A percentile compares a stretch with the other conserved stretches of the same genome.
These are phyloP conservation scores for Stichodactyla helianthus DNA, from an alignment of 64 coral and sea anemone species.

Conservation along the genomic window DNA sequence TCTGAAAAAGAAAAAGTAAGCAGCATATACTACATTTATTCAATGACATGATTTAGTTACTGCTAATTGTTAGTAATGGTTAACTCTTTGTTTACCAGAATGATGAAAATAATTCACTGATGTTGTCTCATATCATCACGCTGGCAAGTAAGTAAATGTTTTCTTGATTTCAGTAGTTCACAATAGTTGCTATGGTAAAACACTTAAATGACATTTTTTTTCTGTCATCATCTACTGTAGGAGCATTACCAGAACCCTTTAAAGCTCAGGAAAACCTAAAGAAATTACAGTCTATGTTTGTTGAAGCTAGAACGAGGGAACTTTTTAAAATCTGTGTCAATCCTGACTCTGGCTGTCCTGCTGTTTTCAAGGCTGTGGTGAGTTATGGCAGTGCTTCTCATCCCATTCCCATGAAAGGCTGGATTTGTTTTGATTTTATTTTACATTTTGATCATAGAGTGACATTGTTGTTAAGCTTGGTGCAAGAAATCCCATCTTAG, in stretches of 20 bases:
- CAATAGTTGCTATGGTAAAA: not conserved
- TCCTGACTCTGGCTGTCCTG: constrained; percentile 61
- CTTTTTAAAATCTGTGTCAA: constrained; percentile 63
- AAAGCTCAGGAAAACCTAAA: constrained; percentile 95
- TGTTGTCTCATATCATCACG: constrained; percentile 61
- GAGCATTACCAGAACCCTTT: constrained; percentile 76
- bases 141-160: constrained; percentile 63
- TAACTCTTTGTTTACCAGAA: constrained; percentile 21
- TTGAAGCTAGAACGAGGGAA: constrained; percentile 47
- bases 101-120: constrained; percentile 35
- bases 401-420: not conserved
- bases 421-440: not conserved
- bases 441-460: constrained; percentile 42
- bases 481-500: constrained; percentile 69
- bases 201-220: not conserved
- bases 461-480: constrained; percentile 84
- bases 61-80: not conserved
- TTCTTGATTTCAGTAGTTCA: not conserved
- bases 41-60: not conserved
- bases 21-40: not conserved
- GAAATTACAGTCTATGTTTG: constrained; percentile 71
- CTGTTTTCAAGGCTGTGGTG: constrained; percentile 83
- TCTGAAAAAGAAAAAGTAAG: constrained; percentile 40
- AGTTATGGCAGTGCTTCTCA: not conserved
- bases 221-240: constrained; percentile 9